A percentile compares a stretch with the other conserved stretches of the same genome.
phyloP scores from a whole-genome alignment of 2,888 invertebrate species.

The Myopa testacea region DNA sequence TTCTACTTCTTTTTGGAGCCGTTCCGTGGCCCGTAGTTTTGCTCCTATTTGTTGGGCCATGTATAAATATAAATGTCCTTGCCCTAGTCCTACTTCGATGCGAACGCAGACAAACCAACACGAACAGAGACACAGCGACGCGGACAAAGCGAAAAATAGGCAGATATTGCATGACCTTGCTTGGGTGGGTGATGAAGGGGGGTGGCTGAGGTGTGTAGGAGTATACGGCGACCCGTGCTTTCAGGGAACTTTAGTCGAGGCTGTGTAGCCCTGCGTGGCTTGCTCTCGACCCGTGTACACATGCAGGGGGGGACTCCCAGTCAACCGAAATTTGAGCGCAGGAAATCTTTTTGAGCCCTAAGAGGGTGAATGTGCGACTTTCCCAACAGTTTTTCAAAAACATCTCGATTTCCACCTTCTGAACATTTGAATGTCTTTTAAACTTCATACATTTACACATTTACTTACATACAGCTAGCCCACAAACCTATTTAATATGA shows the following conservation, averaged over 20 bases:
- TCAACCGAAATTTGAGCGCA: too few relatives aligned
- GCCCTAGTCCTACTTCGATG: conserved; percentile 60
- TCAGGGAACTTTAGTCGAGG: conserved; percentile 25
- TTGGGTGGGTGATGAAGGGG: neutral
- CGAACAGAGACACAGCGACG: conserved; percentile 15
- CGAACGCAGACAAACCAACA: conserved; percentile 34
- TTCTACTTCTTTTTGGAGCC: conserved; percentile 3
- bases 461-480: too few relatives aligned
- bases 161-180: conserved; percentile 33
- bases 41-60: conserved; percentile 24
- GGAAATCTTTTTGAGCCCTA: too few relatives aligned
- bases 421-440: too few relatives aligned
- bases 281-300: neutral
- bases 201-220: neutral
- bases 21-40: conserved; percentile 9
- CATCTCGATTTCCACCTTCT: too few relatives aligned
- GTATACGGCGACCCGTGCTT: conserved; percentile 10
- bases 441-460: too few relatives aligned
- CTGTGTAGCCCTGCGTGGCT: neutral
- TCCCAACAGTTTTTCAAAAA: neutral
- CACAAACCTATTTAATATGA: too few relatives aligned
- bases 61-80: conserved; percentile 54
- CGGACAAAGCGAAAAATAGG: conserved; percentile 21
- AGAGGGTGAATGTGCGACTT: too few relatives aligned
- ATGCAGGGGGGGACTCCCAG: too few relatives aligned